Conservation (phyloP, 2,797 vertebrate genomes). For the Pampus argenteus region DNA sequence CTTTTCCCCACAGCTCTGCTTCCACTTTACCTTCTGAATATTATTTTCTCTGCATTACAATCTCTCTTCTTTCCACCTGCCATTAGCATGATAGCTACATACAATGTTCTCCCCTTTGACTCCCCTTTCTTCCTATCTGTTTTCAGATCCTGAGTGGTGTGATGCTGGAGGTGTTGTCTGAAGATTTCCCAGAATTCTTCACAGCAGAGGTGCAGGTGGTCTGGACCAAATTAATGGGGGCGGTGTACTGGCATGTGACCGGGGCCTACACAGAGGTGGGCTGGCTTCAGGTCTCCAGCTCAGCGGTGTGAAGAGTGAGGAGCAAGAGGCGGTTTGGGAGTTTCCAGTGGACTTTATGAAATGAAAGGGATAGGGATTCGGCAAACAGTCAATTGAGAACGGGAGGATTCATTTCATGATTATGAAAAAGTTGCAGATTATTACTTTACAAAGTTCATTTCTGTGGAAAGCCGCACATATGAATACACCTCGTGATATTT, state of each 20-base stretch:
- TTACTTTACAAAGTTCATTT: slow-evolving; percentile 50
- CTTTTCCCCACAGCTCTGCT: slow-evolving; percentile 10
- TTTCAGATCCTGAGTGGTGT: slow-evolving; percentile 92
- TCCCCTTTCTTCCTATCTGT: slow-evolving; percentile 11
- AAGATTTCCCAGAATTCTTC: slow-evolving; percentile 93
- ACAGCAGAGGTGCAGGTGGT: slow-evolving; percentile 90
- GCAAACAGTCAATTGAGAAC: too few relatives aligned
- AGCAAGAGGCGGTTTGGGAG: slow-evolving; percentile 30
- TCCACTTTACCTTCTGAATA: slow-evolving; percentile 16
- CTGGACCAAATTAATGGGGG: slow-evolving; percentile 93
- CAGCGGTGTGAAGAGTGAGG: slow-evolving; percentile 80
- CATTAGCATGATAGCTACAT: slow-evolving; percentile 1
- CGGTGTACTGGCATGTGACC: slow-evolving; percentile 93
- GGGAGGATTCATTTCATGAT: background rate
- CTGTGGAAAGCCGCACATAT: slow-evolving; percentile 45
- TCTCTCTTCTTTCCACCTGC: slow-evolving; percentile 7
- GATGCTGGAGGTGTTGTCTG: slow-evolving; percentile 92
- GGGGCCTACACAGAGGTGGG: slow-evolving; percentile 96
- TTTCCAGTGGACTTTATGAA: slow-evolving; percentile 44
- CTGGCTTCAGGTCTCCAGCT: slow-evolving; percentile 95
- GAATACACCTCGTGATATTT: slow-evolving; percentile 51
- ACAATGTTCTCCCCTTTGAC: background rate
- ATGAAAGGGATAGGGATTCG: too few relatives aligned
- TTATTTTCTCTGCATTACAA: slow-evolving; percentile 12
- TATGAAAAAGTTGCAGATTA: slow-evolving; percentile 37